Base-by-base conservation (phyloP, 2,797 vertebrate genomes). In the Spondyliosoma cantharus region DNA sequence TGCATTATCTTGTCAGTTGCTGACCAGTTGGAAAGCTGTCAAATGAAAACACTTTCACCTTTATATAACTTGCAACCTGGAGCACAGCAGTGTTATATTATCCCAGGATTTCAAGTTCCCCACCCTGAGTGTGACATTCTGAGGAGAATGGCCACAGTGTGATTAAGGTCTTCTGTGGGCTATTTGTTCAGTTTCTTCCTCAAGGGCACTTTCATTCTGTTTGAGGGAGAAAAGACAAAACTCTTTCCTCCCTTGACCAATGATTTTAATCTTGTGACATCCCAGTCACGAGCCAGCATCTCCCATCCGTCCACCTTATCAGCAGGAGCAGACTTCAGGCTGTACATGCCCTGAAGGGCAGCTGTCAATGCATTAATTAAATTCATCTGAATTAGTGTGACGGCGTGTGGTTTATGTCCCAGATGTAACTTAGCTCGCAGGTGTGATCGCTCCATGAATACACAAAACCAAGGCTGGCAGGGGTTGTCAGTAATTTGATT, bases 401-500 rank as follows among this genome's bases (percentile, higher is more conserved):
- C 71, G 43, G 52, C 24, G 27, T 42, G 7, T 56, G 67, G 69
- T 80, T 82, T 24, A 29, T 71, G 72, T 83, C 58, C 27, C 24
- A 20, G 29, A 62, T 75, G 43, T 43, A 20, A 29, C 29, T 77
- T 48, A 52, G 5, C 53, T 57, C 66, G 66, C 56, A 69, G 57
- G 58, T 71, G 67, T 53, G 71, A 73, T 29, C 56, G 25, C 14
- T n/a, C 49, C 43, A 50, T 15, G 6, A 49, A 76, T n/a, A 71
- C 25, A 73, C 15, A 42, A 65, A 83, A 73, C 13, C 12, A 11
- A 69, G 45, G 15, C 15, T 74, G 71, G 74, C 68, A 45, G 70
- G 52, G 22, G 29, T 56, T 80, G 37, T 56, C 54, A 75, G 50
- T 89, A 75, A 85, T 87, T 74, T 81, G 75, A 84, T 87, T 80